A percentile compares a stretch with the other conserved stretches of the same genome.
Conservation (phyloP, 2,113 vertebrate genomes). For the Calidris pugnax region DNA sequence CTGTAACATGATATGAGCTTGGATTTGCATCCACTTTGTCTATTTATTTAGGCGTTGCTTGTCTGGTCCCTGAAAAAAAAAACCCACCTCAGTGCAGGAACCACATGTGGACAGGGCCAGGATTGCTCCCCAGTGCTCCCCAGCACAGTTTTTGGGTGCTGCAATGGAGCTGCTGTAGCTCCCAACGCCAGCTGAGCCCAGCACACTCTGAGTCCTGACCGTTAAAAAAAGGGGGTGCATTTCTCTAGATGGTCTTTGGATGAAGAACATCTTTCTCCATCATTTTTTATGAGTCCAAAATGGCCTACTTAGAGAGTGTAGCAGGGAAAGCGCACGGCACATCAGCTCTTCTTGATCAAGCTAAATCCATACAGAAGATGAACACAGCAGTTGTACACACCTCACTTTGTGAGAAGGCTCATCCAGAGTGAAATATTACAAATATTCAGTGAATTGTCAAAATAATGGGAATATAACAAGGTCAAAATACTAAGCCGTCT, state of each 20-base stretch:
- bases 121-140: neutral
- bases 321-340: neutral
- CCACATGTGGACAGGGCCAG: neutral
- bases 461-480: conserved; percentile 19
- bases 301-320: neutral
- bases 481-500: neutral
- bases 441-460: neutral
- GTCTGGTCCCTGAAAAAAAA: neutral
- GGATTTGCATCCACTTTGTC: conserved; percentile 27
- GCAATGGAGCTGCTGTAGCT: neutral
- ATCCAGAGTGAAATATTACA: neutral
- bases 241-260: neutral
- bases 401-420: neutral
- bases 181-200: neutral
- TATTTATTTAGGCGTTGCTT: neutral
- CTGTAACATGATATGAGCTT: conserved; percentile 25
- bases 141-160: neutral
- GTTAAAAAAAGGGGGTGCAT: neutral
- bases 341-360: neutral
- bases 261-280: neutral
- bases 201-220: neutral
- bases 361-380: neutral
- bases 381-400: neutral
- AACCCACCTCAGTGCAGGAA: neutral
- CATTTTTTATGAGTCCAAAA: neutral